Base-by-base conservation (phyloP, 1,140 invertebrate genomes). In the Lamellibrachia luymesi region DNA sequence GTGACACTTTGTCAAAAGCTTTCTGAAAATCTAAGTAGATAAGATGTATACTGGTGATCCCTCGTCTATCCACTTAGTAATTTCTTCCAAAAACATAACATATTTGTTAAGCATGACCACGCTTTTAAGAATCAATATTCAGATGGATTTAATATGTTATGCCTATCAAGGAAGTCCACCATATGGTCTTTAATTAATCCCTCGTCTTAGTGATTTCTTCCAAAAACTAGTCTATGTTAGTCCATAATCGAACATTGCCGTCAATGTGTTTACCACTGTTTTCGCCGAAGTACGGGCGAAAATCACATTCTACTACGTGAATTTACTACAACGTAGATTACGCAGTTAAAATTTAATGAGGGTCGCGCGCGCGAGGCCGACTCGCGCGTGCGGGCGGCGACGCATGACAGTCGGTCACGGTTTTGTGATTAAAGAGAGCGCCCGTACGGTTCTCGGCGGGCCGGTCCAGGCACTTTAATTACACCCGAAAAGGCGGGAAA, bases 301-400 rank as follows among this genome's bases (percentile, higher is more conserved):
- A 80, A 80, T 80, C 64, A 80, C 64, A 80, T 80, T 80, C 64
- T 80, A 80, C 64, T 80, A 80, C 64, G 64, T 22, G 64, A 80
- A 80, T 80, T 80, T 80, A 80, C 64, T 80, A 80, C 64, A 17
- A 10, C 64, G 64, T 80, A 80, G 64, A 8, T 80, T 80, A 22
- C 17, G 6, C 64, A 80, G 64, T 80, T 80, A 80, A 80, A 80
- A 80, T 80, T 80, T 80, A 80, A 80, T 2, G 64, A 80, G 64
- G 7, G 64, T 80, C 64, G 64, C 64, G 64, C 5, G 64, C 64
- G 64, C 8, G 13, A 22, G 64, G 64, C 8, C 64, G 17, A 80
- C 25, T 80, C 64, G 64, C 64, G 64, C 64, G 64, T 80, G 64
- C 25, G 64, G 5, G 64, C 17, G 25, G 64, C 64, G 8, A 17